A percentile compares a stretch with the other conserved stretches of the same genome.
Evolutionary conservation across 2,888 invertebrate species (phyloP).

Genomic region (Coleophora flavipennella): DNA sequence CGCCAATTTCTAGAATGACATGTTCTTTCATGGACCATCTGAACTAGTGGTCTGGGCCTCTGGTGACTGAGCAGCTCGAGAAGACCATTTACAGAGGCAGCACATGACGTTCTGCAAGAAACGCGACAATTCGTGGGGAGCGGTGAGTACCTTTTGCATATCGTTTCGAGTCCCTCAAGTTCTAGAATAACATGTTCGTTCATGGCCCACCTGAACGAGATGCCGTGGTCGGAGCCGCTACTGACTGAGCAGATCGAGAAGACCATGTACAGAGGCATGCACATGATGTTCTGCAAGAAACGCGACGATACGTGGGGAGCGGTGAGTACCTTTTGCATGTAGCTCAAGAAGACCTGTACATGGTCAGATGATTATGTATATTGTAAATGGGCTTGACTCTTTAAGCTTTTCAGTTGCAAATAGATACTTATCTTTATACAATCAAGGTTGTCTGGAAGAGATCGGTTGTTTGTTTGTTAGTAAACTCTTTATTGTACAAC

Average conservation of each 20-base stretch:
- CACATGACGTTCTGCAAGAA: conserved; percentile 84
- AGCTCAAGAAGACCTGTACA: no score
- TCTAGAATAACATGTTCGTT: conserved; percentile 85
- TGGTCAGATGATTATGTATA: no score
- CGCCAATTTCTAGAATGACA: conserved; percentile 83
- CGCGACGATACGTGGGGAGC: conserved; percentile 78
- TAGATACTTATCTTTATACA: no score
- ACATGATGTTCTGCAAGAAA: conserved; percentile 82
- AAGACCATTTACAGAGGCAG: conserved; percentile 80
- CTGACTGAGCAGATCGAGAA: conserved; percentile 84
- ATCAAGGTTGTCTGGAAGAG: no score
- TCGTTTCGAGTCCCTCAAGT: conserved; percentile 86
- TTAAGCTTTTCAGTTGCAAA: no score
- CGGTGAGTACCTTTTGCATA: no score
- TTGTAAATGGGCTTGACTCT: no score
- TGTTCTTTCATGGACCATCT: conserved; percentile 84
- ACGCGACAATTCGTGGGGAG: conserved; percentile 77
- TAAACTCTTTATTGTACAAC: no score
- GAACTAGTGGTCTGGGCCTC: conserved; percentile 82
- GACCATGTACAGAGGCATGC: conserved; percentile 81
- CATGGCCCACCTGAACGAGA: conserved; percentile 81
- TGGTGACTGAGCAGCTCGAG: conserved; percentile 83
- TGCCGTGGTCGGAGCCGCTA: conserved; percentile 84
- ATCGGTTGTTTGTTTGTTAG: no score
- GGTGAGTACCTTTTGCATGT: no score